phyloP scores from a whole-genome alignment of 2,113 vertebrate species.

The Microcebus griseorufus region DNA sequence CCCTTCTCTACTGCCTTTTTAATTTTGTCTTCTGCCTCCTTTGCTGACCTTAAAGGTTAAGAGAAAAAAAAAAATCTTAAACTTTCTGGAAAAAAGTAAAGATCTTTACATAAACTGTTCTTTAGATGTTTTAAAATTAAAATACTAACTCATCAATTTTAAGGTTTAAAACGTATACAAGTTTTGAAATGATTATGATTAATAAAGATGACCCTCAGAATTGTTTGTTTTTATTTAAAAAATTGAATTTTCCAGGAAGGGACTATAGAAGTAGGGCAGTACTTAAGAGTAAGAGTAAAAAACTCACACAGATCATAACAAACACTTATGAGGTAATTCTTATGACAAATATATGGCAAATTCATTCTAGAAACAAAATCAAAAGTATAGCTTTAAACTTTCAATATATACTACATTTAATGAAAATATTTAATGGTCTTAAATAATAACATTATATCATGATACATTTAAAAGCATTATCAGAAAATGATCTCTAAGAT shows the following conservation, averaged over 20 bases:
- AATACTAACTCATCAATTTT: constrained; percentile 27
- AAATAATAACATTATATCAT: neutral
- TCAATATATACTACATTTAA: neutral
- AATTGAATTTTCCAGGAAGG: constrained; percentile 18
- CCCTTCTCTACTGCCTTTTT: constrained; percentile 99
- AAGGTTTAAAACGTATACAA: constrained; percentile 26
- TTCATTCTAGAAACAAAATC: constrained; percentile 26
- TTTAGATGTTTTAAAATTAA: constrained; percentile 52
- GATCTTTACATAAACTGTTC: neutral
- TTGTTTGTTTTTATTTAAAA: constrained; percentile 31
- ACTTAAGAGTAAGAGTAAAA: neutral
- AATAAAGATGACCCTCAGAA: neutral
- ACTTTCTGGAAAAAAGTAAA: neutral
- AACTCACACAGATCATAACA: neutral
- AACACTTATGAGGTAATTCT: neutral
- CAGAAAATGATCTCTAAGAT: neutral
- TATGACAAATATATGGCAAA: constrained; percentile 30
- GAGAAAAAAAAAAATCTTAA: neutral
- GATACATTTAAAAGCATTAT: neutral
- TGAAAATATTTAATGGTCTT: neutral
- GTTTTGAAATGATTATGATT: constrained; percentile 38
- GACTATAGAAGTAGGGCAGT: neutral
- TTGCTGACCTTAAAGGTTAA: constrained; percentile 91
- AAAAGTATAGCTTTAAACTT: neutral
- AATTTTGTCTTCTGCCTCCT: constrained; percentile 99